Evolutionary conservation across 2,113 vertebrate species (phyloP).

Genomic region (Eulemur macaco): DNA sequence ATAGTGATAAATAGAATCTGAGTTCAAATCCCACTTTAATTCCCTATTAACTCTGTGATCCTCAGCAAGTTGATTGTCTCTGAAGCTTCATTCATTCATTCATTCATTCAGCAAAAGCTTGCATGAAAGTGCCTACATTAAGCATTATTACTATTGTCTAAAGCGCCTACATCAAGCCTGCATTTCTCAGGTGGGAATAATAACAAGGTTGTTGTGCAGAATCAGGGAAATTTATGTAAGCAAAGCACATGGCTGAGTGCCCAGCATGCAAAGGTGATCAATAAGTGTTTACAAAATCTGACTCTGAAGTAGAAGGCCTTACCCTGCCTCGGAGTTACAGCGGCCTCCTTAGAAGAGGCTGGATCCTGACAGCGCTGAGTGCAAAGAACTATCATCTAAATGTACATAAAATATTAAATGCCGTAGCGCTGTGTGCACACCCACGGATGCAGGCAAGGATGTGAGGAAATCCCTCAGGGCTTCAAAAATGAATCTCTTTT

Average conservation of each 20-base stretch:
- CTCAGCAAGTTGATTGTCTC: background rate
- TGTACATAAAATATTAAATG: slow-evolving; percentile 4
- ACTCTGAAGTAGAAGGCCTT: background rate
- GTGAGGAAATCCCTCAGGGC: background rate
- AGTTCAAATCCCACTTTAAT: background rate
- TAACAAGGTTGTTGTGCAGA: background rate
- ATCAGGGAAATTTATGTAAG: background rate
- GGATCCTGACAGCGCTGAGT: background rate
- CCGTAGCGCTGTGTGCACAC: background rate
- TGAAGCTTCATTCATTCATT: background rate
- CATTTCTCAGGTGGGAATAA: slow-evolving; percentile 40
- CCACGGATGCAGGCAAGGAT: background rate
- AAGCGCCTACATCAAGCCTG: background rate
- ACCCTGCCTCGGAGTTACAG: background rate
- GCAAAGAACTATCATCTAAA: background rate
- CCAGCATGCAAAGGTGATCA: background rate
- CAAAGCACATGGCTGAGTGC: background rate
- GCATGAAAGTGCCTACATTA: background rate
- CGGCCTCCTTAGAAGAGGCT: background rate
- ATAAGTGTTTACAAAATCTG: background rate
- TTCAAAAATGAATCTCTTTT: slow-evolving; percentile 46
- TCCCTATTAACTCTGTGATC: background rate
- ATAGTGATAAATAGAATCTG: background rate
- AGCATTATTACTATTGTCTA: background rate
- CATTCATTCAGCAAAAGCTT: background rate